phyloP scores from a whole-genome alignment of 2,113 vertebrate species.

The Spheniscus mendiculus region DNA sequence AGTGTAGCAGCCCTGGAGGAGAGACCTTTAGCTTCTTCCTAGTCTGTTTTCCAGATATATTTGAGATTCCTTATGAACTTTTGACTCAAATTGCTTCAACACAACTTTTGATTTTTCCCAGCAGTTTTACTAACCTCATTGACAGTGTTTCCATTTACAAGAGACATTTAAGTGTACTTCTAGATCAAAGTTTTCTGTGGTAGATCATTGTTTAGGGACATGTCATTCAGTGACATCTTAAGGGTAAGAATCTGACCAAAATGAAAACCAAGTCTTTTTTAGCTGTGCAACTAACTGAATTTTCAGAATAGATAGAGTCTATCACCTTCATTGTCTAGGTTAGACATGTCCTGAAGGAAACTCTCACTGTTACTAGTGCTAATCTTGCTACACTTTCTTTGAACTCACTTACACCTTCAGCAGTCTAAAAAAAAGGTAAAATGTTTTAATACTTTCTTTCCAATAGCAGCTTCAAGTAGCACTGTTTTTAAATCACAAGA shows the following conservation, averaged over 20 bases:
- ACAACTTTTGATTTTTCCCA: neutral
- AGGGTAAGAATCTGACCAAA: neutral
- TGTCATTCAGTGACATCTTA: neutral
- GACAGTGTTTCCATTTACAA: neutral
- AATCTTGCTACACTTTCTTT: neutral
- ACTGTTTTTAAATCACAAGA: neutral
- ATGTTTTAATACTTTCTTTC: neutral
- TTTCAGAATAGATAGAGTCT: neutral
- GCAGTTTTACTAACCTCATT: neutral
- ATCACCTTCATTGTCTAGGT: neutral
- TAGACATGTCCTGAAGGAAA: neutral
- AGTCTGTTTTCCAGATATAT: neutral
- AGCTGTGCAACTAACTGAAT: neutral
- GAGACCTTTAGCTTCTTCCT: neutral
- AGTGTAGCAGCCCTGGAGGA: neutral
- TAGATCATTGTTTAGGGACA: neutral
- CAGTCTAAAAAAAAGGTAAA: neutral
- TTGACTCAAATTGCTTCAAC: neutral
- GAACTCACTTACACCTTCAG: neutral
- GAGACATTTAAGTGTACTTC: neutral
- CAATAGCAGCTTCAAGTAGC: neutral
- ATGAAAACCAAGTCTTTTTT: neutral
- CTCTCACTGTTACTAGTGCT: neutral
- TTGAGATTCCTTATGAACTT: neutral
- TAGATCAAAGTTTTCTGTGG: neutral